These are phyloP conservation scores for Connochaetes taurinus DNA, from an alignment of 2,113 vertebrate species.

Conservation along the genomic window DNA sequence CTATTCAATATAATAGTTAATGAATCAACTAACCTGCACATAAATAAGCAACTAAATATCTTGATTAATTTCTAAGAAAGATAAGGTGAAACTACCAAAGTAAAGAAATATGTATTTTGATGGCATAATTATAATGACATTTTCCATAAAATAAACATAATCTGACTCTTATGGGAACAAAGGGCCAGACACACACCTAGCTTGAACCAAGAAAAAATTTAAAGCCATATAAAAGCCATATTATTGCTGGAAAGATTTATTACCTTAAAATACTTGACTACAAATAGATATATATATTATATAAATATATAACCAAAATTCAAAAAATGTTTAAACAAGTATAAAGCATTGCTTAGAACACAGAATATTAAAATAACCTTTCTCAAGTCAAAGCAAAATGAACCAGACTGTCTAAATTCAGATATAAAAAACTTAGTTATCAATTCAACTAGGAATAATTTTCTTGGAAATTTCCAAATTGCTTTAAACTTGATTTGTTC, in stretches of 20 bases:
- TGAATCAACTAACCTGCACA: not conserved
- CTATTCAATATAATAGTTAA: not conserved
- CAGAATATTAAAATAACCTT: not conserved
- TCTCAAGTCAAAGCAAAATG: not conserved
- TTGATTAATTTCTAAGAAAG: slow-evolving; percentile 26
- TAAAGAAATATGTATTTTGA: not conserved
- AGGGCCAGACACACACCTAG: not conserved
- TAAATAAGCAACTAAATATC: not conserved
- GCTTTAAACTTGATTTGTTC: not conserved
- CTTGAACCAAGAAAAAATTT: not conserved
- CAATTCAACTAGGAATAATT: slow-evolving; percentile 4
- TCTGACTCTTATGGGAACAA: not conserved
- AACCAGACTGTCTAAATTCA: not conserved
- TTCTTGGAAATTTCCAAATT: slow-evolving; percentile 9
- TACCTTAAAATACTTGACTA: slow-evolving; percentile 7
- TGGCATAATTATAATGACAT: not conserved
- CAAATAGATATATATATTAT: not conserved
- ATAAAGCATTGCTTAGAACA: not conserved
- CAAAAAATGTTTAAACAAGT: not conserved
- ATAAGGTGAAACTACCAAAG: not conserved
- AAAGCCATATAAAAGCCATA: not conserved
- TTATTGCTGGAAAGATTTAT: not conserved
- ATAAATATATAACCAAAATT: not conserved
- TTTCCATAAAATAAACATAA: slow-evolving; percentile 29
- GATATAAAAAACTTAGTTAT: slow-evolving; percentile 14